Evolutionary conservation across 1,140 invertebrate genomes (phyloP).

Genomic region (Scaptomyza graminum): DNA sequence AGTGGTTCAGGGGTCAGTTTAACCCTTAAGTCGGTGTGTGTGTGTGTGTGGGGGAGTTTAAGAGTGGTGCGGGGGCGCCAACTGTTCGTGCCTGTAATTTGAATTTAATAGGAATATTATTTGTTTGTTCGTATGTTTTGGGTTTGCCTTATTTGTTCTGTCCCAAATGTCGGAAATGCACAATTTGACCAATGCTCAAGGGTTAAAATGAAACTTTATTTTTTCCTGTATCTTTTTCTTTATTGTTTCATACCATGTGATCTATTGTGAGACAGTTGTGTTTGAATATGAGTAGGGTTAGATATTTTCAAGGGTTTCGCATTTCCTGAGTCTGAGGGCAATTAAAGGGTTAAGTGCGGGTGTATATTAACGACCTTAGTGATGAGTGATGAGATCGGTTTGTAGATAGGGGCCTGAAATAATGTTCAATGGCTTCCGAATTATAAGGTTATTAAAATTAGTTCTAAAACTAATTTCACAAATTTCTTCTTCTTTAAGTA

Average conservation of each 20-base stretch:
- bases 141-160: slow-evolving; percentile 21
- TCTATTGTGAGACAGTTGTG: slow-evolving; percentile 37
- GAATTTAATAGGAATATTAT: slow-evolving; percentile 73
- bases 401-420: not conserved
- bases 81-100: slow-evolving; percentile 68
- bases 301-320: slow-evolving; percentile 25
- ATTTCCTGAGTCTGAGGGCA: slow-evolving; percentile 40
- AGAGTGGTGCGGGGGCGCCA: slow-evolving; percentile 27
- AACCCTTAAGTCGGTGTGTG: slow-evolving; percentile 22
- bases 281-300: slow-evolving; percentile 29
- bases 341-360: slow-evolving; percentile 45
- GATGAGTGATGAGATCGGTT: slow-evolving; percentile 19
- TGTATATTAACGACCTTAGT: slow-evolving; percentile 18
- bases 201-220: slow-evolving; percentile 35
- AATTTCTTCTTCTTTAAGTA: too few relatives aligned
- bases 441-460: not conserved
- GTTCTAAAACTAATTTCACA: too few relatives aligned
- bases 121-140: slow-evolving; percentile 49
- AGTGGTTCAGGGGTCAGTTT: slow-evolving; percentile 49
- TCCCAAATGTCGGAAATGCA: slow-evolving; percentile 36
- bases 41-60: too few relatives aligned
- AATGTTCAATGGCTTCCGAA: not conserved
- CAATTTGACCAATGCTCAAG: slow-evolving; percentile 44
- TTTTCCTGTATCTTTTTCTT: slow-evolving; percentile 21
- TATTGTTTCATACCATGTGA: slow-evolving; percentile 54